phyloP scores from a whole-genome alignment of 2,113 vertebrate genomes.

The Smithornis capensis region DNA sequence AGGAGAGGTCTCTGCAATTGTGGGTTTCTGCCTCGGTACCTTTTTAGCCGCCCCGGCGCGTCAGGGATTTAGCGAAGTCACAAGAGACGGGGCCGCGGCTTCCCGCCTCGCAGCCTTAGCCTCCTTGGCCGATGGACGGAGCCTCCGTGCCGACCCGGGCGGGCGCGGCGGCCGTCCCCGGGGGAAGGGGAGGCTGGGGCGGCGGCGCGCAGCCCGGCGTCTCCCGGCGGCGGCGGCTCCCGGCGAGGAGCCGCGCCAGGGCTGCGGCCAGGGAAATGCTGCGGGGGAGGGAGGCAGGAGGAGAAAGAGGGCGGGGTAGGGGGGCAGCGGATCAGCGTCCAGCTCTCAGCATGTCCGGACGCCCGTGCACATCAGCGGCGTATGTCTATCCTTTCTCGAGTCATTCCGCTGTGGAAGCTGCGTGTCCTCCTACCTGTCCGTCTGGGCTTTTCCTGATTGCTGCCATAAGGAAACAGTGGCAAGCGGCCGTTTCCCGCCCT shows the following conservation, averaged over 20 bases:
- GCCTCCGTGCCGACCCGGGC: background rate
- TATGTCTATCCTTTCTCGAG: background rate
- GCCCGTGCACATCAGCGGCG: background rate
- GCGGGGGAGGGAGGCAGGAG: slow-evolving; percentile 23
- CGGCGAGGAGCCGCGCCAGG: background rate
- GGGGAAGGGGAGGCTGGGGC: background rate
- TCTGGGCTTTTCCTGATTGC: background rate
- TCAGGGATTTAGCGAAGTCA: background rate
- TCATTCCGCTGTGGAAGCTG: background rate
- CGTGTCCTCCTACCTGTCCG: background rate
- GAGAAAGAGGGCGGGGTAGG: background rate
- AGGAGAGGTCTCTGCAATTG: background rate
- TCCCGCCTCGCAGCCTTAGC: background rate
- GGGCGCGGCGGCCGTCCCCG: background rate
- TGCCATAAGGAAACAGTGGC: background rate
- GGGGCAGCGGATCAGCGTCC: background rate
- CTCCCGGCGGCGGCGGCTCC: background rate
- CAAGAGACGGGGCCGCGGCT: background rate
- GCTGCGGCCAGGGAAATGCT: background rate
- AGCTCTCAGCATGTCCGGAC: background rate
- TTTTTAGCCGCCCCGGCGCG: background rate
- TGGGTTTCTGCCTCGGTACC: background rate
- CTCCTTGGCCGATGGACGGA: background rate
- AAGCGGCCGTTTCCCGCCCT: background rate
- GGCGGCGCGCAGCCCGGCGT: background rate